Evolutionary conservation across 2,113 vertebrate species (phyloP), one percentile per base, ranked within the genome.

Genomic region (Spea multiplicata): DNA sequence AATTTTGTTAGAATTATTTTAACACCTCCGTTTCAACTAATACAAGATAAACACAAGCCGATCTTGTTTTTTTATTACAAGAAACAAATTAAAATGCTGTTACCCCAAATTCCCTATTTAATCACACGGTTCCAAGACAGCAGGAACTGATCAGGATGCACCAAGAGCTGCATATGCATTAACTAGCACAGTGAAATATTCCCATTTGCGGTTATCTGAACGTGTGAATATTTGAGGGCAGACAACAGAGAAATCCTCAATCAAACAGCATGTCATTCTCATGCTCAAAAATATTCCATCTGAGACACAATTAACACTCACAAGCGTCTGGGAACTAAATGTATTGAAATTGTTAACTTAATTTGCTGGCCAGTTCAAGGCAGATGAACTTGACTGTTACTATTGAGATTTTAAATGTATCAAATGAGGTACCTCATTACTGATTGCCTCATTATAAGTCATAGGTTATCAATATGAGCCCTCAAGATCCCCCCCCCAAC

Each of bases 221-320:
- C 46, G 49, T 55, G 49, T 75, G 65, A 75, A 75, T 52, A 75
- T 72, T 30, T 66, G 44, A 67, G 16, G 4, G 50, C n/a, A 64
- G 59, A 8, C 6, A 62, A 48, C 7, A 5, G 1, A 67, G 17
- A 70, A 46, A 62, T 77, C 9, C 14, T 44, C 52, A 76, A 59
- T 68, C 30, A 65, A 61, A 52, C 57, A 14, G 47, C 13, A 17
- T 53, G 64, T 53, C 74, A 75, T 6, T 75, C 64, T 75, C 12
- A 53, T 53, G 66, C 12, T n/a, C 14, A 16, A 52, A 71, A 44
- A 71, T 52, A 52, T 52, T 71, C 17, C 7, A 16, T 4, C 53
- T 50, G 17, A 65, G 45, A 78, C 52, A n/a, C 49, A 71, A 64
- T 78, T 77, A 71, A 50, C 57, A 64, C 57, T 71, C 47, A 78